phyloP scores from a whole-genome alignment of 37 sponge, comb jelly and placozoan genomes.

The Diacarnus erythraeanus region DNA sequence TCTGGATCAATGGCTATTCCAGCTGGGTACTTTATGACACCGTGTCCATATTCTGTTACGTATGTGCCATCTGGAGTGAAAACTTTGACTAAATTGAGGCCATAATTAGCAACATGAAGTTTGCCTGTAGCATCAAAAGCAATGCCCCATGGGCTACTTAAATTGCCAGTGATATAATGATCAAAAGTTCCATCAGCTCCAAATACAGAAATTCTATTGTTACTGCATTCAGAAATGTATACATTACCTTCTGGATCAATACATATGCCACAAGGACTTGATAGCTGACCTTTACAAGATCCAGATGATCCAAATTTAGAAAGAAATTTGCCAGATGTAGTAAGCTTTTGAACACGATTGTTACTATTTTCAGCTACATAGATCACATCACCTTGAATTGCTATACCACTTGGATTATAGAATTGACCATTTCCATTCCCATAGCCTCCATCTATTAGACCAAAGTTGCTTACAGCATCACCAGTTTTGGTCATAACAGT shows the following conservation, averaged over 20 bases:
- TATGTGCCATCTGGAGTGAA: slow-evolving; percentile 34
- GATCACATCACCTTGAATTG: slow-evolving; percentile 29
- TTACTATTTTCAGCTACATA: slow-evolving; percentile 41
- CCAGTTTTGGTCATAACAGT: slow-evolving; percentile 5
- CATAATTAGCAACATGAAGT: slow-evolving; percentile 22
- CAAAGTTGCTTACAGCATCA: not conserved
- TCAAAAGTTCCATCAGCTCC: slow-evolving; percentile 29
- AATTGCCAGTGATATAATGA: not conserved
- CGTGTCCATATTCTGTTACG: slow-evolving; percentile 9
- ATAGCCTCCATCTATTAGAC: not conserved
- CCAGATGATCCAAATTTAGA: slow-evolving; percentile 39
- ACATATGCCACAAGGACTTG: slow-evolving; percentile 27
- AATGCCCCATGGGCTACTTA: slow-evolving; percentile 29
- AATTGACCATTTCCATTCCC: slow-evolving; percentile 48
- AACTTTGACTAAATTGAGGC: slow-evolving; percentile 8
- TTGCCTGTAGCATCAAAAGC: slow-evolving; percentile 25
- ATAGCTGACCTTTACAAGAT: slow-evolving; percentile 21
- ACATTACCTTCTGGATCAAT: slow-evolving; percentile 19
- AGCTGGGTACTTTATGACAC: slow-evolving; percentile 8
- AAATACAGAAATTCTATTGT: slow-evolving; percentile 31
- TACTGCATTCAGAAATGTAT: slow-evolving; percentile 21
- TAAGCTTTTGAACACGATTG: slow-evolving; percentile 33
- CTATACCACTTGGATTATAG: slow-evolving; percentile 25
- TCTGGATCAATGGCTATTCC: slow-evolving; percentile 35
- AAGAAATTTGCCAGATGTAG: slow-evolving; percentile 12